Conservation (phyloP, 2,797 vertebrate genomes). For the Uromys caudimaculatus region DNA sequence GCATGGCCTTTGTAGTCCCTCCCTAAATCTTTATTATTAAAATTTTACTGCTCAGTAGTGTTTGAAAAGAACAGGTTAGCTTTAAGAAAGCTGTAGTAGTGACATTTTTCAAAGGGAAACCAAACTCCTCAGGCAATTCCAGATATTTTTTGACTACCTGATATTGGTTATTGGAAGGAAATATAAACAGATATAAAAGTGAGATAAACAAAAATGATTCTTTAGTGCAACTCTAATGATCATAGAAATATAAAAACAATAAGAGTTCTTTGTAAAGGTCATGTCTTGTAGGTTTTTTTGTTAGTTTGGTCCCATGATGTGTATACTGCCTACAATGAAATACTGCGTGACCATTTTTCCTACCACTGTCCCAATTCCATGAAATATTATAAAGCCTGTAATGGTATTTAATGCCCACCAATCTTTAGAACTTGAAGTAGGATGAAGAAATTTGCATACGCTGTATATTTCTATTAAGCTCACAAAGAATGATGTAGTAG, state of each 20-base stretch:
- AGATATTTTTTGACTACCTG: not conserved
- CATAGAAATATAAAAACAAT: not conserved
- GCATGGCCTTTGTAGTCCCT: not conserved
- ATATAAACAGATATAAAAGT: not conserved
- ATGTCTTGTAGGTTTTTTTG: not conserved
- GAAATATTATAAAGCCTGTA: slow-evolving; percentile 10
- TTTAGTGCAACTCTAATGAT: not conserved
- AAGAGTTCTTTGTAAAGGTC: not conserved
- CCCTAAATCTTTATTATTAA: slow-evolving; percentile 6
- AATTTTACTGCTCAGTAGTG: not conserved
- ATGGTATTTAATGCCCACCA: not conserved
- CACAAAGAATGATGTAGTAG: not conserved
- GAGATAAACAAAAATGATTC: not conserved
- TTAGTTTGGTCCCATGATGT: not conserved
- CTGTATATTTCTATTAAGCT: not conserved
- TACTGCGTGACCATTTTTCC: slow-evolving; percentile 6
- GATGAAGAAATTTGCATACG: not conserved
- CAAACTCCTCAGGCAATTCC: not conserved
- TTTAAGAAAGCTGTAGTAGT: not conserved
- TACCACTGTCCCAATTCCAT: not conserved
- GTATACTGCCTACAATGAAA: not conserved
- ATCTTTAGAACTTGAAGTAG: not conserved
- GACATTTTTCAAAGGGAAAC: slow-evolving; percentile 13
- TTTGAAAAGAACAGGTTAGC: not conserved
- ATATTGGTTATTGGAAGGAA: not conserved